Conservation (phyloP, 1,140 invertebrate species). For the Lepidostoma basale region DNA sequence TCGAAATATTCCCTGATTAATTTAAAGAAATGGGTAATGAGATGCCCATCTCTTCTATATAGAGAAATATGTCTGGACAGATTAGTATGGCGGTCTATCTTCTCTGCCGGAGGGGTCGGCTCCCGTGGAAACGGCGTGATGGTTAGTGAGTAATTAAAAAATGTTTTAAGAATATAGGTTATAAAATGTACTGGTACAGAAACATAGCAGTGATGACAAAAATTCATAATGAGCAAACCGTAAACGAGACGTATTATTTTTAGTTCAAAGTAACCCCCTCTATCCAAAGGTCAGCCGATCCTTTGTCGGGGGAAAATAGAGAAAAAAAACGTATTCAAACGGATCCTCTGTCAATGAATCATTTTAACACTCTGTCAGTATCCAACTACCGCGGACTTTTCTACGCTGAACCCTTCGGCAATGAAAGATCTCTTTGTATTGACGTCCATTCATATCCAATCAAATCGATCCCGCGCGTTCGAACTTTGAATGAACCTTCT, state of each 20-base stretch:
- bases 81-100: too few species aligned
- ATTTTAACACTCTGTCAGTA: constrained; percentile 44
- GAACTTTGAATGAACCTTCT: constrained; percentile 29
- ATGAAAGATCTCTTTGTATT: constrained; percentile 32
- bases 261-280: not conserved
- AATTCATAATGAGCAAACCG: not conserved
- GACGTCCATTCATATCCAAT: constrained; percentile 39
- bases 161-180: too few species aligned
- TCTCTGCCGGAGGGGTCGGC: too few species aligned
- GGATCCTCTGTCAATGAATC: constrained; percentile 33
- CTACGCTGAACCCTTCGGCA: not conserved
- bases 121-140: too few species aligned
- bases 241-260: not conserved
- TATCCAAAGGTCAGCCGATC: constrained; percentile 4
- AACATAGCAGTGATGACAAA: too few species aligned
- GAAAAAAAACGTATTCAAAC: constrained; percentile 24
- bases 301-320: not conserved
- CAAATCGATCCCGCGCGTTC: constrained; percentile 38
- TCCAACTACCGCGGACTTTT: constrained; percentile 35
- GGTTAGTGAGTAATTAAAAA: too few species aligned
- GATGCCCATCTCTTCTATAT: too few species aligned
- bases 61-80: too few species aligned
- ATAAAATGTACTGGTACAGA: too few species aligned
- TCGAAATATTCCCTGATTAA: too few species aligned
- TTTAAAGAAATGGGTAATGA: too few species aligned